Conservation (phyloP, 2,888 invertebrate genomes). For the Laspeyria flexula region DNA sequence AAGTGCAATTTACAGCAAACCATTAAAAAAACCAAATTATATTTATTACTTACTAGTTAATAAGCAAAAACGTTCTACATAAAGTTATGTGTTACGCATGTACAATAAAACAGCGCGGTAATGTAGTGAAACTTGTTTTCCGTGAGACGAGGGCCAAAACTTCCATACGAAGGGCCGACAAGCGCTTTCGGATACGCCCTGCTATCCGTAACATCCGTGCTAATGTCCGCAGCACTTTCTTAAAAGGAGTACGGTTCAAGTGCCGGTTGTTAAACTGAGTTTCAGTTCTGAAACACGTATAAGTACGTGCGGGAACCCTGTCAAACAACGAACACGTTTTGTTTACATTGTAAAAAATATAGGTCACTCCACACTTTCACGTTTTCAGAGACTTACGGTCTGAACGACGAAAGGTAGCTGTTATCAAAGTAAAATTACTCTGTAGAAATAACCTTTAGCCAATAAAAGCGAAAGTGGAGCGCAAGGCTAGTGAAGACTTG, state of each 20-base stretch:
- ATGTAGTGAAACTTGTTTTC: conserved; percentile 63
- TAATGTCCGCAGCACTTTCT: conserved; percentile 11
- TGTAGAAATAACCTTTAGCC: conserved; percentile 58
- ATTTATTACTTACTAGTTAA: neutral
- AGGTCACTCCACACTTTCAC: conserved; percentile 41
- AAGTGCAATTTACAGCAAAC: neutral
- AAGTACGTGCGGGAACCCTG: conserved; percentile 26
- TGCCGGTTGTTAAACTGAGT: conserved; percentile 13
- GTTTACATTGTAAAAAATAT: conserved; percentile 45
- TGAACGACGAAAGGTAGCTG: conserved; percentile 27
- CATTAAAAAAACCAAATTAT: neutral
- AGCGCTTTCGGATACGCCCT: conserved; percentile 12
- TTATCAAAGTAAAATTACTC: conserved; percentile 41
- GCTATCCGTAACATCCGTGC: conserved; percentile 14
- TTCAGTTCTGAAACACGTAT: conserved; percentile 6
- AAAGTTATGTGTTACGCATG: conserved; percentile 41
- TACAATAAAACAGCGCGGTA: conserved; percentile 34
- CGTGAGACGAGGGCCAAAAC: conserved; percentile 58
- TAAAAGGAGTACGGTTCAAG: neutral
- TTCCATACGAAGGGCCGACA: conserved; percentile 48
- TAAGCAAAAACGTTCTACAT: conserved; percentile 17
- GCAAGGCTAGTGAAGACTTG: conserved; percentile 59
- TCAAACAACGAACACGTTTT: conserved; percentile 29
- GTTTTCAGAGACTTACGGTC: conserved; percentile 28
- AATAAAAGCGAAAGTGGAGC: conserved; percentile 66